phyloP scores from a whole-genome alignment of 2,888 invertebrate genomes.

The Leptodirus hochenwartii region DNA sequence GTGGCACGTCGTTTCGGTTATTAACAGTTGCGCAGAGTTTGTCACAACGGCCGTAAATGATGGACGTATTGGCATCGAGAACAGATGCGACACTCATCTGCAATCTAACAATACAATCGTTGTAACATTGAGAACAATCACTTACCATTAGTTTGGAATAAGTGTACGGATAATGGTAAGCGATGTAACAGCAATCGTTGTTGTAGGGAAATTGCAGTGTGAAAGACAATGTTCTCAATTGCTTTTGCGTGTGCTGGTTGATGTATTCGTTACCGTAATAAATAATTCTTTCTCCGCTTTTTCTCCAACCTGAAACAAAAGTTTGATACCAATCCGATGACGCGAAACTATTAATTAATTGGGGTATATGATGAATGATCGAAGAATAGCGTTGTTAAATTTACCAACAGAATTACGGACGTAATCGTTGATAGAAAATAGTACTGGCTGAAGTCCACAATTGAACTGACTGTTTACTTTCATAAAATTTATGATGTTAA shows the following conservation, averaged over 20 bases:
- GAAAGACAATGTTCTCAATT: slow-evolving; percentile 63
- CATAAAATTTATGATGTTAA: slow-evolving; percentile 77
- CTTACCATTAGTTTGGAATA: slow-evolving; percentile 57
- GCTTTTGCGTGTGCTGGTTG: slow-evolving; percentile 30
- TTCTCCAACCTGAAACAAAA: slow-evolving; percentile 39
- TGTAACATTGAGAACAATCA: slow-evolving; percentile 4
- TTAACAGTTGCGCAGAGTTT: slow-evolving; percentile 46
- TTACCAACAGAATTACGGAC: slow-evolving; percentile 33
- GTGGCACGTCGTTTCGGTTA: slow-evolving; percentile 52
- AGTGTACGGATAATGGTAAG: slow-evolving; percentile 77
- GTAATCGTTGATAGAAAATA: slow-evolving; percentile 67
- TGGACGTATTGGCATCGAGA: neutral
- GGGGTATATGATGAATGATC: neutral
- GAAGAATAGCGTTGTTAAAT: neutral
- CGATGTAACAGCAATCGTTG: slow-evolving; percentile 66
- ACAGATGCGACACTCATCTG: neutral
- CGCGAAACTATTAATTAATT: neutral
- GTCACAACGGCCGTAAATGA: slow-evolving; percentile 43
- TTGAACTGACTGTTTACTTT: slow-evolving; percentile 77
- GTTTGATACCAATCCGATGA: slow-evolving; percentile 16
- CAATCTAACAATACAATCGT: slow-evolving; percentile 2
- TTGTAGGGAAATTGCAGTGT: slow-evolving; percentile 54
- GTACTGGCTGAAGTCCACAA: slow-evolving; percentile 73
- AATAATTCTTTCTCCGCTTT: slow-evolving; percentile 58
- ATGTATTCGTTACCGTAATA: slow-evolving; percentile 65